Conservation (phyloP, 2,113 vertebrate genomes). For the Pithys albifrons region DNA sequence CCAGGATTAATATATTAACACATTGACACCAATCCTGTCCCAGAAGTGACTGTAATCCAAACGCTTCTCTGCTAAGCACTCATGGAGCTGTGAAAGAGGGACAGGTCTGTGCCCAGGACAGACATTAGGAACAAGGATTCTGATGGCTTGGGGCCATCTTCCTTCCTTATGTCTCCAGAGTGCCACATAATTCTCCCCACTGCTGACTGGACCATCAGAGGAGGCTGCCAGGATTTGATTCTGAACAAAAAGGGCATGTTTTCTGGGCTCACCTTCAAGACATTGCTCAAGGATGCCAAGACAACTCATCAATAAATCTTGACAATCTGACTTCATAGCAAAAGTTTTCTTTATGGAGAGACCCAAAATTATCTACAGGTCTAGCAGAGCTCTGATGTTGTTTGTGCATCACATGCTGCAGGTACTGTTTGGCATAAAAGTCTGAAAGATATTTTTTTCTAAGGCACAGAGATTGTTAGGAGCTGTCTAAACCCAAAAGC, state of each 20-base stretch:
- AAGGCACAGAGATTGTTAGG: not conserved
- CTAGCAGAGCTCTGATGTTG: not conserved
- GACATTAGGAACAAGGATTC: not conserved
- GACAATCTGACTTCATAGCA: not conserved
- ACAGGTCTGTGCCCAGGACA: not conserved
- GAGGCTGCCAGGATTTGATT: not conserved
- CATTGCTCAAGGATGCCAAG: not conserved
- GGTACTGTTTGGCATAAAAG: not conserved
- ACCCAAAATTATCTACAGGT: not conserved
- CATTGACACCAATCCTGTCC: not conserved
- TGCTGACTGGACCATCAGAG: not conserved
- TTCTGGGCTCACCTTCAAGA: not conserved
- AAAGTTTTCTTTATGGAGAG: not conserved
- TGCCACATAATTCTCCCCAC: not conserved
- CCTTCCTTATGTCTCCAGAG: not conserved
- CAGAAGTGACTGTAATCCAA: not conserved
- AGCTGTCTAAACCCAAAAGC: not conserved
- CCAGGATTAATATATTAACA: not conserved
- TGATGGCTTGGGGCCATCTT: not conserved
- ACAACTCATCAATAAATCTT: not conserved
- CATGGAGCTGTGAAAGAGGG: not conserved
- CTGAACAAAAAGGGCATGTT: not conserved
- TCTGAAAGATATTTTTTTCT: not conserved
- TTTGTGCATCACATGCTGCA: not conserved
- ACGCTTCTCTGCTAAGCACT: not conserved